These are phyloP conservation scores for Smittia aterrima DNA, from an alignment of 2,888 invertebrate genomes.

Conservation along the genomic window DNA sequence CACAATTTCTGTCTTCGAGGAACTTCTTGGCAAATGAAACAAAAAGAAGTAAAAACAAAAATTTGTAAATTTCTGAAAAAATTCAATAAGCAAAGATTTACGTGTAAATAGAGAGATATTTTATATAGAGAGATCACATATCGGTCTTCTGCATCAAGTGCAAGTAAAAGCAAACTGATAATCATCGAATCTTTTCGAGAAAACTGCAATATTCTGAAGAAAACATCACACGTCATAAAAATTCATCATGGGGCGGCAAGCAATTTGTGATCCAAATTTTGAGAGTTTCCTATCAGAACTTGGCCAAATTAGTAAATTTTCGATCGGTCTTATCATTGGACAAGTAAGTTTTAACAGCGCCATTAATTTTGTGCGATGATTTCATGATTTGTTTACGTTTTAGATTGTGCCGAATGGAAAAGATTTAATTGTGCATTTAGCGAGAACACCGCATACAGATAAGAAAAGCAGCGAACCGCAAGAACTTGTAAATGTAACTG, in stretches of 20 bases:
- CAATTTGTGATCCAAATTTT: constrained; percentile 67
- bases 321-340: constrained; percentile 74
- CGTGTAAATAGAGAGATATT: too few relatives aligned
- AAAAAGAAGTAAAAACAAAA: too few relatives aligned
- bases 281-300: constrained; percentile 67
- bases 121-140: too few relatives aligned
- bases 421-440: constrained; percentile 76
- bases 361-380: background rate
- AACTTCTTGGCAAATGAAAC: too few relatives aligned
- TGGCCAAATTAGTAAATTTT: constrained; percentile 62
- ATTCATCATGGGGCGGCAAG: constrained; percentile 65
- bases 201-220: background rate
- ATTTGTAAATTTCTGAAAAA: too few relatives aligned
- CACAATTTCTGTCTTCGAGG: too few relatives aligned
- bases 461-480: constrained; percentile 51
- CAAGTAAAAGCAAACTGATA: background rate
- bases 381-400: constrained; percentile 33
- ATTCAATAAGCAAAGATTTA: too few relatives aligned
- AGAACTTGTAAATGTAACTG: constrained; percentile 53
- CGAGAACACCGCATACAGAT: constrained; percentile 66
- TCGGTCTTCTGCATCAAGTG: background rate
- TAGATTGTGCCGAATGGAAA: constrained; percentile 59
- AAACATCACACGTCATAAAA: constrained; percentile 15
- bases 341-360: constrained; percentile 67
- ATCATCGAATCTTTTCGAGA: background rate